phyloP scores from a whole-genome alignment of 2,888 invertebrate genomes.

The Morpho achilles region DNA sequence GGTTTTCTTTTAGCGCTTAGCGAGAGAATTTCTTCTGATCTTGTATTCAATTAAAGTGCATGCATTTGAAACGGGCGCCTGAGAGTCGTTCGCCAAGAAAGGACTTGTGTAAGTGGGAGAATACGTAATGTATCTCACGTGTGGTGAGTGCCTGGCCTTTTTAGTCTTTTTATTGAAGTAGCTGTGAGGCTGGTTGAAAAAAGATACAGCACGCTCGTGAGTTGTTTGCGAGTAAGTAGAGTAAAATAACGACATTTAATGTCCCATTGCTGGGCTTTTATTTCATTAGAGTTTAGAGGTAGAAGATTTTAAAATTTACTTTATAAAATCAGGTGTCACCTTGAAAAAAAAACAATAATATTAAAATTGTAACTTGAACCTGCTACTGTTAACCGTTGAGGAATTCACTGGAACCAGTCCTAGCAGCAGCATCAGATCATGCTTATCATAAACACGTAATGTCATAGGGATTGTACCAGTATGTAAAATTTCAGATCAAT shows the following conservation, averaged over 20 bases:
- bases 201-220: not conserved
- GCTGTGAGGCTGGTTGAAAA: conserved; percentile 1
- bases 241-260: conserved; percentile 4
- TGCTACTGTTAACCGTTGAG: too few species aligned
- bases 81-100: conserved; percentile 27
- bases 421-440: too few species aligned
- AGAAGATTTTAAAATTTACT: too few species aligned
- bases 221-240: not conserved
- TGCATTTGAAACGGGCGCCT: conserved; percentile 28
- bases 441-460: too few species aligned
- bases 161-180: conserved; percentile 11
- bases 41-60: conserved; percentile 34
- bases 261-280: not conserved
- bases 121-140: conserved; percentile 24
- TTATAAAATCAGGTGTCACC: too few species aligned
- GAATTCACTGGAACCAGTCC: too few species aligned
- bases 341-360: too few species aligned
- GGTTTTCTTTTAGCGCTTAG: conserved; percentile 20
- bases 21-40: conserved; percentile 25
- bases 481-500: too few species aligned
- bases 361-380: too few species aligned
- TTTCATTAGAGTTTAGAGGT: not conserved
- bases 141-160: conserved; percentile 14
- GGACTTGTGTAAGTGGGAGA: conserved; percentile 22
- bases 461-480: too few species aligned